Percentiles rank a stretch among this genome's conserved stretches.
Evolutionary conservation across 1,140 invertebrate genomes (phyloP).

Genomic region (Heliconius congener): DNA sequence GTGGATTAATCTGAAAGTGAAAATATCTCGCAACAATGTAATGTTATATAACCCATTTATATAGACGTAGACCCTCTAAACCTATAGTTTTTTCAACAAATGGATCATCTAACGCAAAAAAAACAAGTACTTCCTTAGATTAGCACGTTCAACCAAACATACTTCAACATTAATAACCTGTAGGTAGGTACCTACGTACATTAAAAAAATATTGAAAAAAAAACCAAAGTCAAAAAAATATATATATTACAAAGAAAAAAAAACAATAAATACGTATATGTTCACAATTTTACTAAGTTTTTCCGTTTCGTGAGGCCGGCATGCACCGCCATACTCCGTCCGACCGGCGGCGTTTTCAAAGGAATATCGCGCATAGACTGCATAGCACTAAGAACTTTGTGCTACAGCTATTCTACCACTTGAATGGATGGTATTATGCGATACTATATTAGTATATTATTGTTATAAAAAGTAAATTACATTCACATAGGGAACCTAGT

Average conservation of each 20-base stretch:
- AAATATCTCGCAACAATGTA: too few species aligned
- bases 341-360: slow-evolving; percentile 67
- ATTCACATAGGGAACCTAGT: not conserved
- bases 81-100: too few species aligned
- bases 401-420: slow-evolving; percentile 71
- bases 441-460: not conserved
- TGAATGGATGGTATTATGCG: slow-evolving; percentile 58
- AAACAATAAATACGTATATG: not conserved
- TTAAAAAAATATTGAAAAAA: not conserved
- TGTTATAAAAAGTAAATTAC: not conserved
- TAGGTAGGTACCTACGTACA: not conserved
- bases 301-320: slow-evolving; percentile 50
- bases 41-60: too few species aligned
- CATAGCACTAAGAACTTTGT: slow-evolving; percentile 66
- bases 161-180: too few species aligned
- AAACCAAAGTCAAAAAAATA: not conserved
- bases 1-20: too few species aligned
- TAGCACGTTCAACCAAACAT: too few species aligned
- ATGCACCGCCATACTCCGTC: slow-evolving; percentile 51
- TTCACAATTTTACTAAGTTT: slow-evolving; percentile 41
- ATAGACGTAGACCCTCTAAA: too few species aligned
- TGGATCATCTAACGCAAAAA: too few species aligned
- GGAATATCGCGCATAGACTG: slow-evolving; percentile 63
- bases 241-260: not conserved
- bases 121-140: too few species aligned